Conservation (phyloP, 2,797 vertebrate species). For the Sebastes wilsoni region DNA sequence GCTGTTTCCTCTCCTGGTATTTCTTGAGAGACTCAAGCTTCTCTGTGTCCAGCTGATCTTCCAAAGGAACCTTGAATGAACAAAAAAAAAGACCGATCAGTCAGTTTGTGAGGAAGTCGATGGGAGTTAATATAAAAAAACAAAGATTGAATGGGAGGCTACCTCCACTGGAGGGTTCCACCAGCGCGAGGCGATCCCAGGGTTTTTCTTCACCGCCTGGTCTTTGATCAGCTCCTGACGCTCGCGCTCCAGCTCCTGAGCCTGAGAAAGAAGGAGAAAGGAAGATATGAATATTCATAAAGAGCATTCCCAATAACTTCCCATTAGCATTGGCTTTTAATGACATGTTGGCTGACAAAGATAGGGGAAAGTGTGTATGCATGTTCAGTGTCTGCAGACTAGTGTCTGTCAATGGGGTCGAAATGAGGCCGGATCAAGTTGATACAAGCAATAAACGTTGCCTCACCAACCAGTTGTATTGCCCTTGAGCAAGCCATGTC, state of each 20-base stretch:
- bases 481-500: neutral
- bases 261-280: slow-evolving; percentile 42
- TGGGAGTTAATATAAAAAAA: neutral
- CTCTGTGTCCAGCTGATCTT: slow-evolving; percentile 92
- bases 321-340: neutral
- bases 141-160: slow-evolving; percentile 9
- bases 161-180: slow-evolving; percentile 98
- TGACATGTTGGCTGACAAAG: neutral
- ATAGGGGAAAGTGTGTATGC: neutral
- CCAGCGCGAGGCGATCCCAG: slow-evolving; percentile 93
- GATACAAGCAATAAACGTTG: no score
- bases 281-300: neutral
- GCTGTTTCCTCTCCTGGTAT: slow-evolving; percentile 95
- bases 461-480: neutral
- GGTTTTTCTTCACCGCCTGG: slow-evolving; percentile 97
- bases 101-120: neutral
- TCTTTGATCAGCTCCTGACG: slow-evolving; percentile 93
- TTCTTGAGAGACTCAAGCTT: slow-evolving; percentile 92
- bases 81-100: neutral
- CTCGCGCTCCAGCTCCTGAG: slow-evolving; percentile 95
- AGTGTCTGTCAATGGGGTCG: neutral
- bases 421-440: neutral
- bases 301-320: neutral
- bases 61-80: slow-evolving; percentile 78
- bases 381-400: neutral